Evolutionary conservation across 1,140 invertebrate genomes (phyloP), one percentile per base, ranked within the genome.

Genomic region (Drosophila erecta): DNA sequence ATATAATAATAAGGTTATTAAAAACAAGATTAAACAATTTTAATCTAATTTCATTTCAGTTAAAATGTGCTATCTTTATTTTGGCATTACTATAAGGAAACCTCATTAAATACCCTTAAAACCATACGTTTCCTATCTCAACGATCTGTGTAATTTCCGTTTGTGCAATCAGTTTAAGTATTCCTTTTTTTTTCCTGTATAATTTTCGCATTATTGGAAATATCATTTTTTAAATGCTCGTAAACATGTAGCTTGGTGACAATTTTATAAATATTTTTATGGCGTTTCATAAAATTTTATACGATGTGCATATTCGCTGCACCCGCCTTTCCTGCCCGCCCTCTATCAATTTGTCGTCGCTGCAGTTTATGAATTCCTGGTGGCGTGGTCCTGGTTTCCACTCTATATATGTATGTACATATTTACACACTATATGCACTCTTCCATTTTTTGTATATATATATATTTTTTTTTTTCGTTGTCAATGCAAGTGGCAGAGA

Each of bases 231-330:
- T 67, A 83, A 83, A 83, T 76, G 84, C 79, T 89, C 75, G 86
- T 83, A 86, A 89, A 89, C 75, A 76, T 47, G 69, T 35, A 62
- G 71, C 76, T 78, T 59, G 75, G 79, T 69, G 79, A 81, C 83
- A 89, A 89, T 86, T 86, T 89, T 77, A 83, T 73, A 86, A 86
- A 86, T 86, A 87, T 80, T 89, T 83, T 87, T 89, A 87, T 87
- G 84, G 84, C 76, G 84, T 79, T 87, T 89, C 70, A 89, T 87
- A 89, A 87, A 87, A 89, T 89, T 87, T 77, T 87, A 87, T 87
- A 84, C 73, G 84, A 67, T 44, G 24, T 22, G 57, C 56, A 61
- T 30, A 30, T 22, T 53, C n/a, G n/a, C 53, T 44, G 22, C 11
- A 6, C 59, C 22, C 44, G 41, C 24, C 47, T 41, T 47, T 20